phyloP scores from a whole-genome alignment of 2,113 vertebrate genomes.

The Eclectus roratus region DNA sequence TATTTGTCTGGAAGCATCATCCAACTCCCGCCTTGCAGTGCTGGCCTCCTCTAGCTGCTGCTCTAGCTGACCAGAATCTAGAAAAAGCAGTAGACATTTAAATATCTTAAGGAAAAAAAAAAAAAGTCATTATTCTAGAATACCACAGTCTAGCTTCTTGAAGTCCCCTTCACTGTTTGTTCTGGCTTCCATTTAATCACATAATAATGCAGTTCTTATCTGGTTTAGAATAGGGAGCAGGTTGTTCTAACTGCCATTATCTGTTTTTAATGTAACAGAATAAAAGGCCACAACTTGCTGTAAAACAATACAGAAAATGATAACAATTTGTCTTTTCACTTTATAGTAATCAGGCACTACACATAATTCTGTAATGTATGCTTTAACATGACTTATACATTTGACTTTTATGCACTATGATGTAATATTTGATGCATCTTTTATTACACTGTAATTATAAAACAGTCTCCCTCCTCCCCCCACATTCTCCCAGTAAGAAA shows the following conservation, averaged over 20 bases:
- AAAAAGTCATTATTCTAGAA: background rate
- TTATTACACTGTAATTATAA: background rate
- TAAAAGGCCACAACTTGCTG: background rate
- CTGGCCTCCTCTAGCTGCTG: slow-evolving; percentile 90
- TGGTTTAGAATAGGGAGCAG: background rate
- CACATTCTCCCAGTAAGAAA: background rate
- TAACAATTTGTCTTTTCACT: background rate
- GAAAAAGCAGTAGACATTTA: slow-evolving; percentile 28
- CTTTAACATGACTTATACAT: background rate
- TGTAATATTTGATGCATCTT: background rate
- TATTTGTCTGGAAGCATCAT: slow-evolving; percentile 89
- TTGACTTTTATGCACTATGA: background rate
- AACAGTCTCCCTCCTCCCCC: background rate
- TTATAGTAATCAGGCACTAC: background rate
- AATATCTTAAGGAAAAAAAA: background rate
- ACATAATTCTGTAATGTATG: background rate
- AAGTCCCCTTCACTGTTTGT: background rate
- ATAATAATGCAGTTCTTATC: background rate
- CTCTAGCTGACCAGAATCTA: slow-evolving; percentile 88
- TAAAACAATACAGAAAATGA: background rate
- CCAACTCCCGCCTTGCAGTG: slow-evolving; percentile 81
- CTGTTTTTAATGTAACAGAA: background rate
- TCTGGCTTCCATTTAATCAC: background rate
- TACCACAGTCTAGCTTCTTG: background rate
- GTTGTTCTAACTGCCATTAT: background rate